Evolutionary conservation across 2,797 vertebrate genomes (phyloP).

Genomic region (Sternotherus odoratus): DNA sequence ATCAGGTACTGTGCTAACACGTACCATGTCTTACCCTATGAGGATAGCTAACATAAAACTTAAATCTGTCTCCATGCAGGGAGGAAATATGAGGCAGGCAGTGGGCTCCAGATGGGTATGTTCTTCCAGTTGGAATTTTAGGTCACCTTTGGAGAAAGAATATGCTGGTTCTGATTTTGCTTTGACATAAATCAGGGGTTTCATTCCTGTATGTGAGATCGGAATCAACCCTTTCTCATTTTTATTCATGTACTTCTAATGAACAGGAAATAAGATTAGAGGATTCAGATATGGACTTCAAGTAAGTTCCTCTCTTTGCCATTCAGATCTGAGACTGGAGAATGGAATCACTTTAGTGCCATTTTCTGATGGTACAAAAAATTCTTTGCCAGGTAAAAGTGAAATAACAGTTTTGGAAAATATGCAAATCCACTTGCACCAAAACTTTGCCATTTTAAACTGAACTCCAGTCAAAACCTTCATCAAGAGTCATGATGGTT

Average conservation of each 20-base stretch:
- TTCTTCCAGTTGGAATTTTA: slow-evolving; percentile 52
- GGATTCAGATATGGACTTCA: not conserved
- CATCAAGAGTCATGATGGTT: not conserved
- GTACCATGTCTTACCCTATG: slow-evolving; percentile 61
- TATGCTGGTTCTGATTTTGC: not conserved
- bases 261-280: slow-evolving; percentile 35
- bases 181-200: not conserved
- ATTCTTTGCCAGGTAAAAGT: not conserved
- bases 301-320: not conserved
- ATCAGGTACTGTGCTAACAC: slow-evolving; percentile 67
- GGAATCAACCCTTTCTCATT: slow-evolving; percentile 24
- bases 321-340: not conserved
- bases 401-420: not conserved
- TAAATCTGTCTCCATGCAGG: slow-evolving; percentile 57
- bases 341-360: not conserved
- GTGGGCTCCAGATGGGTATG: slow-evolving; percentile 48
- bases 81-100: slow-evolving; percentile 50
- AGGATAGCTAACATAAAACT: slow-evolving; percentile 63
- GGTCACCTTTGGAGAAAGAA: slow-evolving; percentile 33
- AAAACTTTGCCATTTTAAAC: not conserved
- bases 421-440: not conserved
- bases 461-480: not conserved
- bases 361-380: slow-evolving; percentile 9
- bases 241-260: slow-evolving; percentile 13
- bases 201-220: not conserved